Evolutionary conservation across 2,797 vertebrate species (phyloP).

Genomic region (Oryzias dopingdopingensis): DNA sequence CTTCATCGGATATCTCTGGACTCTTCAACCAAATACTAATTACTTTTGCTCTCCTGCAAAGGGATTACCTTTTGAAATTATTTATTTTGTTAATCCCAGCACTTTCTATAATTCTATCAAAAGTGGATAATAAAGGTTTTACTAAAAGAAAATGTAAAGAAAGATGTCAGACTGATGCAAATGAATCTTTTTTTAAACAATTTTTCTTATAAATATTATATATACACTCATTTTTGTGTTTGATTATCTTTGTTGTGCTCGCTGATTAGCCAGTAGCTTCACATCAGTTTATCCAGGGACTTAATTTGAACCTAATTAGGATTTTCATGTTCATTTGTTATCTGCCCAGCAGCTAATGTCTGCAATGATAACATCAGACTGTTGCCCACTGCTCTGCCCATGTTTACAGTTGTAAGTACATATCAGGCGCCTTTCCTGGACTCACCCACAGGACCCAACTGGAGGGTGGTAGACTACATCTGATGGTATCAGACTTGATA

Average conservation of each 20-base stretch:
- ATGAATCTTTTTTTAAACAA: not conserved
- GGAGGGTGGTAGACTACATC: slow-evolving; percentile 20
- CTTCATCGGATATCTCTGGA: too few relatives aligned
- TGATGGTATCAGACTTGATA: slow-evolving; percentile 24
- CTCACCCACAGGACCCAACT: slow-evolving; percentile 35
- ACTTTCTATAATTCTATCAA: too few relatives aligned
- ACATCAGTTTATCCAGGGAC: slow-evolving; percentile 26
- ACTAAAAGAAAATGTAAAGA: not conserved
- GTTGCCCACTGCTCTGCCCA: slow-evolving; percentile 56
- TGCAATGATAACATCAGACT: slow-evolving; percentile 60
- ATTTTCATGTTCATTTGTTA: slow-evolving; percentile 49
- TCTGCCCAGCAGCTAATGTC: slow-evolving; percentile 51
- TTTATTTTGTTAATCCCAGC: too few relatives aligned
- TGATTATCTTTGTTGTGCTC: slow-evolving; percentile 18
- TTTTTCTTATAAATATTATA: not conserved
- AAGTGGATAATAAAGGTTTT: not conserved
- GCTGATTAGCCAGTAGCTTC: slow-evolving; percentile 31
- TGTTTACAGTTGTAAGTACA: slow-evolving; percentile 67
- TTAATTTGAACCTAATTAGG: slow-evolving; percentile 55
- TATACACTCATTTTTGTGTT: not conserved
- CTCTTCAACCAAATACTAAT: too few relatives aligned
- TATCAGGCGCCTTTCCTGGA: slow-evolving; percentile 62
- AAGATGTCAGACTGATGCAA: not conserved
- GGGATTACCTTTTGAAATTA: too few relatives aligned
- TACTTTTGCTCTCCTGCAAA: too few relatives aligned